Evolutionary conservation across 2,113 vertebrate genomes (phyloP).

Genomic region (Telmatochromis sp.): DNA sequence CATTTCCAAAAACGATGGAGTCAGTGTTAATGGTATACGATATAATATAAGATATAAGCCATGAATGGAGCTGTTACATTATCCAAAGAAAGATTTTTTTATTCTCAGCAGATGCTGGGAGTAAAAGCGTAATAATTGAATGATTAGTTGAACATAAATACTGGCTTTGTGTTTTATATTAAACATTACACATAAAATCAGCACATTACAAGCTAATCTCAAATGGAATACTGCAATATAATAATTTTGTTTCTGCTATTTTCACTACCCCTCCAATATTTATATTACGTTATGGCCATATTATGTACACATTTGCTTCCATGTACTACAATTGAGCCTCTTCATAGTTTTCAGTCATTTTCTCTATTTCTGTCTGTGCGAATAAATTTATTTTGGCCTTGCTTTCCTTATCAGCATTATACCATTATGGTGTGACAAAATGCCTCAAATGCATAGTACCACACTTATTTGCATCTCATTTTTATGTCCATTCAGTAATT

Average conservation of each 20-base stretch:
- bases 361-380: background rate
- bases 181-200: background rate
- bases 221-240: background rate
- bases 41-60: background rate
- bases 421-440: slow-evolving; percentile 57
- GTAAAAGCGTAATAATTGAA: background rate
- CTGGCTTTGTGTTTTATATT: background rate
- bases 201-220: background rate
- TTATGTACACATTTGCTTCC: background rate
- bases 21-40: slow-evolving; percentile 31
- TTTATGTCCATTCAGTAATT: slow-evolving; percentile 47
- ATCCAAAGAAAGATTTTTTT: slow-evolving; percentile 21
- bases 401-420: slow-evolving; percentile 49
- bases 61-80: slow-evolving; percentile 15
- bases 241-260: background rate
- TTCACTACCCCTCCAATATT: background rate
- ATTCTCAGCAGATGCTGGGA: background rate
- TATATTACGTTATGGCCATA: background rate
- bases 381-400: slow-evolving; percentile 42
- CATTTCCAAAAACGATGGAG: slow-evolving; percentile 5
- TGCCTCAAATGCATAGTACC: slow-evolving; percentile 50
- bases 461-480: slow-evolving; percentile 67
- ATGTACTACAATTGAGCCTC: background rate
- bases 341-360: background rate
- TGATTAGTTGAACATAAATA: background rate